Base-by-base conservation (phyloP, 2,888 invertebrate species). In the Gymnosoma rotundatum region DNA sequence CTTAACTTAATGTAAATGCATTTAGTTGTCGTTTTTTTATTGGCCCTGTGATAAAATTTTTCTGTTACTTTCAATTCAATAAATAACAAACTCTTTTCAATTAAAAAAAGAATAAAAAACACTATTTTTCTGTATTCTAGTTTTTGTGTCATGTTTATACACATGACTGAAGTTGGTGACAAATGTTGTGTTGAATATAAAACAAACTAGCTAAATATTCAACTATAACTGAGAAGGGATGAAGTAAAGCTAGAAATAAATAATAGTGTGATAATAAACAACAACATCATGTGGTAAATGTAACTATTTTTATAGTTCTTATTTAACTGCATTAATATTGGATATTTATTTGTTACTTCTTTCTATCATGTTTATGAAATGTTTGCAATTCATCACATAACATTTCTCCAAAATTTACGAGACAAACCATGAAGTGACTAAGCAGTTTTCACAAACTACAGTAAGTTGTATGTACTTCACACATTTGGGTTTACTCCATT, bases 121-220 rank as follows among this genome's bases (percentile, higher is more conserved):
- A 21, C 18, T 14, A 21, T 50, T 72, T 79, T 66, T 25, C 52
- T 75, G 20, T 25, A 69, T 78, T 63, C 56, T 32, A 32, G 70
- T 81, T 75, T n/a, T 69, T 64, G 36, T 75, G 74, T 75, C 73
- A 75, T 70, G 69, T 70, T 70, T 75, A 36, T 81, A 50, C 75
- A 69, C 81, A 80, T 74, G 80, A 74, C 80, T 74, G 61, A 48
- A 69, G 60, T 18, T 75, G 56, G 56, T 81, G 75, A 81, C 70
- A 81, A 81, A 58, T 81, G 63, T 75, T 81, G 63, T 75, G 75
- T 58, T 69, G 56, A 81, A 75, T 56, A 75, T 52, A 79, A 73
- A 72, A 67, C 25, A 66, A 58, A 67, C 58, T 36, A 52, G 42
- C 56, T 50, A 52, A 66, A 56, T 61, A 36, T 60, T 38, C 18